Conservation (phyloP, 2,888 invertebrate species). For the Maniola hyperantus region DNA sequence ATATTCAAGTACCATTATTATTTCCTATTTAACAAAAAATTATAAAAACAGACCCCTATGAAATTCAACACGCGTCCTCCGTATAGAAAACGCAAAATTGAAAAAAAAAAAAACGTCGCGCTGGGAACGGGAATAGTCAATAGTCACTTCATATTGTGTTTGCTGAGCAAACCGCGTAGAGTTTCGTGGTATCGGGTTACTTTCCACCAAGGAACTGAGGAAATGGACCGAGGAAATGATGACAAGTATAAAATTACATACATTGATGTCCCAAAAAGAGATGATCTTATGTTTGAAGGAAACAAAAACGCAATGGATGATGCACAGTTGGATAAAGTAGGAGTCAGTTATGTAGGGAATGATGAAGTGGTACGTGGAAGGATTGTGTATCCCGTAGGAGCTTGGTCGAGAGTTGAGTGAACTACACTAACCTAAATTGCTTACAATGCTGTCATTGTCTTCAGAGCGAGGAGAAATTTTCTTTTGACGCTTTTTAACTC, state of each 20-base stretch:
- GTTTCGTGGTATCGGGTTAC: slow-evolving; percentile 74
- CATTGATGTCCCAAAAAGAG: slow-evolving; percentile 42
- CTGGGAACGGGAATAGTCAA: slow-evolving; percentile 79
- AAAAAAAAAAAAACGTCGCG: slow-evolving; percentile 56
- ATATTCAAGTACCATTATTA: slow-evolving; percentile 57
- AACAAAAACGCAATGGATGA: slow-evolving; percentile 49
- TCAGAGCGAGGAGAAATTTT: slow-evolving; percentile 57
- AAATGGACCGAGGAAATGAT: slow-evolving; percentile 32
- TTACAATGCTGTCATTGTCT: slow-evolving; percentile 72
- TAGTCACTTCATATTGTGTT: slow-evolving; percentile 81
- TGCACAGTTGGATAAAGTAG: slow-evolving; percentile 28
- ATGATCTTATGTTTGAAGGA: neutral
- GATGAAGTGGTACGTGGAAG: slow-evolving; percentile 50
- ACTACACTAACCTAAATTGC: slow-evolving; percentile 75
- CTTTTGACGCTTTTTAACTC: slow-evolving; percentile 53
- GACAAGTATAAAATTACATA: slow-evolving; percentile 20
- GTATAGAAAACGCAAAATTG: slow-evolving; percentile 73
- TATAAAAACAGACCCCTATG: slow-evolving; percentile 59
- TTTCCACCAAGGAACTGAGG: slow-evolving; percentile 45
- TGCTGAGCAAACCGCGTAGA: slow-evolving; percentile 75
- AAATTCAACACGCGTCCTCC: slow-evolving; percentile 68
- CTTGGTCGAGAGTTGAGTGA: slow-evolving; percentile 72
- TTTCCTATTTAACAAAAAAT: slow-evolving; percentile 60
- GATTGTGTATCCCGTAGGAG: slow-evolving; percentile 73
- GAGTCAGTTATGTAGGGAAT: slow-evolving; percentile 35